A percentile compares a stretch with the other conserved stretches of the same genome.
Conservation (phyloP, 2,888 invertebrate genomes). For the Conchocele bisecta region DNA sequence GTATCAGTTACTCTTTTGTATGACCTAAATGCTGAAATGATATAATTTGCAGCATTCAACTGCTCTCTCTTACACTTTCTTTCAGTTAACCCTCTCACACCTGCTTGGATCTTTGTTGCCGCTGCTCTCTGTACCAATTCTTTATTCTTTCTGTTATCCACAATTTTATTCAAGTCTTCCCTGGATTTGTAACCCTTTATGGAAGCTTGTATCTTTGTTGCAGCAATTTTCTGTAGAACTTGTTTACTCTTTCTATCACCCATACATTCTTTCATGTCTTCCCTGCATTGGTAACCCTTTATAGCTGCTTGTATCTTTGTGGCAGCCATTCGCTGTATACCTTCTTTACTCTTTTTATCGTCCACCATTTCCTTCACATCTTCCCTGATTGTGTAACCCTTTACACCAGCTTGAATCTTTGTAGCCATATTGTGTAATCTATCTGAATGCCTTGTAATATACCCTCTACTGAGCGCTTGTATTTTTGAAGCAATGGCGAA, state of each 20-base stretch:
- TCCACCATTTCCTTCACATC: too few species aligned
- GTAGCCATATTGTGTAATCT: too few species aligned
- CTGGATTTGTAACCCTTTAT: too few species aligned
- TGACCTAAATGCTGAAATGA: conserved; percentile 21
- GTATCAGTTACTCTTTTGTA: conserved; percentile 15
- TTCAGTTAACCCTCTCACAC: conserved; percentile 21
- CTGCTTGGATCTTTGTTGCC: conserved; percentile 24
- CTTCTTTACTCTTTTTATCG: too few species aligned
- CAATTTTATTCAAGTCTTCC: too few species aligned
- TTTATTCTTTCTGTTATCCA: conserved; percentile 15
- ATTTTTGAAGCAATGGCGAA: conserved; percentile 47
- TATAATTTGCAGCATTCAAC: conserved; percentile 14
- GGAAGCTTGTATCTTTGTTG: too few species aligned
- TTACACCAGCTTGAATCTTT: conserved; percentile 17
- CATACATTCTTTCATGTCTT: too few species aligned
- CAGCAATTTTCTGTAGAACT: background rate
- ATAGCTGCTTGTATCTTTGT: conserved; percentile 44
- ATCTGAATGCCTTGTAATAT: too few species aligned
- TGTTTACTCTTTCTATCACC: background rate
- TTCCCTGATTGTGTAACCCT: conserved; percentile 21
- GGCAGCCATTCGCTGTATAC: conserved; percentile 31
- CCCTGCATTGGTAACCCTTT: conserved; percentile 33
- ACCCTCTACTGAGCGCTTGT: conserved; percentile 44
- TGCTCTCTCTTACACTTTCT: conserved; percentile 17
- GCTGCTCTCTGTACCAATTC: conserved; percentile 3